Percentiles rank a stretch among this genome's conserved stretches.
Evolutionary conservation across 2,888 invertebrate species (phyloP).

Genomic region (Oeneis ivallda): DNA sequence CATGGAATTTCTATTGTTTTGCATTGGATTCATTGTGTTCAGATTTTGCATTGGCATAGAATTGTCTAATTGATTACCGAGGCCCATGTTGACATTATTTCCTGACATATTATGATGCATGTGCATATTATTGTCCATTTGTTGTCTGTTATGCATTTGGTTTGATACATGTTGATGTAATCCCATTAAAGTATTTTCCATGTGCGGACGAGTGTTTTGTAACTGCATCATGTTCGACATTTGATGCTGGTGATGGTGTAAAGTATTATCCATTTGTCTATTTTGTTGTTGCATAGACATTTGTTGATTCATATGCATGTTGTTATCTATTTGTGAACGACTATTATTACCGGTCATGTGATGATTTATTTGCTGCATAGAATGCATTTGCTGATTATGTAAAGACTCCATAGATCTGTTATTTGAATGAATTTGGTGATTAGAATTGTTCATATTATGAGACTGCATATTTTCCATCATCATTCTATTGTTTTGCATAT

Average conservation of each 20-base stretch:
- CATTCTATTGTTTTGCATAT: constrained; percentile 73
- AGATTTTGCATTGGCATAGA: constrained; percentile 70
- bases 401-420: constrained; percentile 71
- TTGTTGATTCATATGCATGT: constrained; percentile 72
- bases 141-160: constrained; percentile 74
- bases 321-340: constrained; percentile 66
- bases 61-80: constrained; percentile 69
- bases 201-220: constrained; percentile 68
- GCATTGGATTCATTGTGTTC: constrained; percentile 70
- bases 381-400: constrained; percentile 70
- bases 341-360: constrained; percentile 59
- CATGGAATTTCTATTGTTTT: constrained; percentile 67
- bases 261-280: constrained; percentile 67
- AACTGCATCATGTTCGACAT: constrained; percentile 75
- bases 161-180: constrained; percentile 73
- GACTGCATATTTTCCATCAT: constrained; percentile 73
- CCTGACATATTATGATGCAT: constrained; percentile 75
- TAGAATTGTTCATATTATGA: constrained; percentile 66
- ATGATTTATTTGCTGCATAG: constrained; percentile 73
- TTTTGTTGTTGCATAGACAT: constrained; percentile 70
- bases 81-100: constrained; percentile 60
- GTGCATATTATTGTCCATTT: constrained; percentile 69
- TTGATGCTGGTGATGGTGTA: constrained; percentile 73
- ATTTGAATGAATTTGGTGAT: constrained; percentile 64
- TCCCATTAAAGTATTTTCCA: constrained; percentile 67